Evolutionary conservation across 2,797 vertebrate genomes (phyloP), one percentile per base, ranked within the genome.

Genomic region (Xiphophorus birchmanni): DNA sequence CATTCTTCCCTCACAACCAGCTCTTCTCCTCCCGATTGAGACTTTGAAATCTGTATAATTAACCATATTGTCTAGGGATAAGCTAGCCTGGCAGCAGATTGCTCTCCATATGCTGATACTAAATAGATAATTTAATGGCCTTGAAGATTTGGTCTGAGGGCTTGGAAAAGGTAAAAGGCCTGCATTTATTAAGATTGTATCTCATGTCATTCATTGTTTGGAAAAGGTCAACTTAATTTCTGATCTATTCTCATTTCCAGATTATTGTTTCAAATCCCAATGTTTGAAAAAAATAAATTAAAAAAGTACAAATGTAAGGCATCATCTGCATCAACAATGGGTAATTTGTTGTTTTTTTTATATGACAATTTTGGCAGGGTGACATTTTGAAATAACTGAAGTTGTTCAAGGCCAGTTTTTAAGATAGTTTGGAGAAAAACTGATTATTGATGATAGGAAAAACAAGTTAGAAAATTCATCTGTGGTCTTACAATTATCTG

Each of bases 1-100:
- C 86, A 88, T 90, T 89, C 81, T 87, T 85, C 82, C 65, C 80
- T 88, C 86, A 82, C 86, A 90, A 83, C 45, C 81, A 90, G 87
- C 91, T 80, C 84, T 83, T 90, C 72, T 71, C 80, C 69, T 79
- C 75, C 84, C 79, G 85, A 86, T 85, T 90, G 83, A 80, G 80
- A 91, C 88, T 94, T 93, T 91, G 91, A 93, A 93, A 91, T 93
- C 79, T 78, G 87, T 87, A 90, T 91, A 93, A 93, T 92, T 93
- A 90, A 89, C 79, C 77, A 74, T 84, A 88, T 88, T 89, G 81
- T 92, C 91, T 78, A 73, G 90, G 87, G 88, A 91, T 10, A 7
- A 88, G 82, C 80, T 35, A 71, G 83, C 83, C 65, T 82, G 88
- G 90, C 88, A 77, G 90, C 86, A 83, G 86, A 86, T 90, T 91